Evolutionary conservation across 2,888 invertebrate genomes (phyloP), one percentile per base, ranked within the genome.

Genomic region (Blera fallax): DNA sequence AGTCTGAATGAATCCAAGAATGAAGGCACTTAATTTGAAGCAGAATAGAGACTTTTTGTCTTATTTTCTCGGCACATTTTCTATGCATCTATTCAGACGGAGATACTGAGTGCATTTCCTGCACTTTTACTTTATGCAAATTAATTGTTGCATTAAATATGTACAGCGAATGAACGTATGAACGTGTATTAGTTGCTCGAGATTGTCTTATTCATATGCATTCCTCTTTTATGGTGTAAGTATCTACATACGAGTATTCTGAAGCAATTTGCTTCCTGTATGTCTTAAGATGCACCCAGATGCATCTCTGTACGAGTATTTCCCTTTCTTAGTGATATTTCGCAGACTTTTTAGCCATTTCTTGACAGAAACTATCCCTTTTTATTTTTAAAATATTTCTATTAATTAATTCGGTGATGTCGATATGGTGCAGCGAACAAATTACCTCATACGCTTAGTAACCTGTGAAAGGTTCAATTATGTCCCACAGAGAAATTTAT

Each of bases 61-160:
- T 56, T 70, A 29, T 81, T 62, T 62, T 69, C 32, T 70, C 34
- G 32, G 16, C 16, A 10, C 34, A 45, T 60, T 27, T 74, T 62
- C 45, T 52, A 32, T 69, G 64, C 54, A 64, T 70, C 40, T 34
- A 43, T 70, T 70, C 58, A 43, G 45, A 64, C 48, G 64, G 21
- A 77, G 34, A 62, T 76, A n/a, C n/a, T 34, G 70, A 70, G 64
- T 77, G 64, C 56, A 77, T 43, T 82, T 82, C 81, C 81, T 82
- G 81, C 45, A 77, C 81, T 82, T 65, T 77, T 82, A 64, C 81
- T 82, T 77, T 70, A 77, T 81, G 82, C 77, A 82, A 82, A 82
- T 82, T 65, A 70, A 64, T 82, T 77, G 76, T 82, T 52, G 70
- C 62, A 58, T 52, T 34, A 45, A 80, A 34, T 54, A 43, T 14